Evolutionary conservation across 2,797 vertebrate genomes (phyloP), one percentile per base, ranked within the genome.

Genomic region (Mus spretus): DNA sequence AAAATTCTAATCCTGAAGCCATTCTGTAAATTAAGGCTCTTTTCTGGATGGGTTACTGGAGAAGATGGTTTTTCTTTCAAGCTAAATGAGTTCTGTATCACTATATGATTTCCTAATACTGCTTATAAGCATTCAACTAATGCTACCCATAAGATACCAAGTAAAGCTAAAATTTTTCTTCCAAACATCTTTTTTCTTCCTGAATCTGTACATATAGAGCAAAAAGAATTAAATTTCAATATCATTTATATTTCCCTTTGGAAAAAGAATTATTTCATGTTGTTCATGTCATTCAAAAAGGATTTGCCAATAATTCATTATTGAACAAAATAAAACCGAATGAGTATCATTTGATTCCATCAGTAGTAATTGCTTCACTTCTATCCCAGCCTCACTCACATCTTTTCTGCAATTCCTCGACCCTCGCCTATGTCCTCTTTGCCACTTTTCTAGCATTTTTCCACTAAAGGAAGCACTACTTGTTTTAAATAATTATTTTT

Each of bases 11-110:
- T 6, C 37, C 2, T n/a, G 34, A 91, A n/a, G 1, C 2, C 14
- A 6, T 89, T 96, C 83, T 10, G 85, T 89, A n/a, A 44, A 85
- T 57, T 84, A 67, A 78, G 37, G 65, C 34, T 83, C 9, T 65
- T 84, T 84, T 90, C 44, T 31, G 80, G 28, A 9, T 63, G n/a
- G 19, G 22, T 63, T 31, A 72, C 31, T 77, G 28, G 63, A 83
- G 28, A 86, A 88, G 93, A 96, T 75, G 10, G 0, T 55, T 91
- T 91, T 95, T 53, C 10, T 82, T 90, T 94, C 2, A 91, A 34
- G 67, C 14, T 19, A 72, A 65, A 14, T 6, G 3, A 4, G 6
- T 65, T 81, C 17, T 67, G 4, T 40, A 34, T 11, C 13, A 84
- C 34, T 55, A 0, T 65, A 78, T 47, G 78, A 88, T 63, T 40